Conservation (phyloP, 1,140 invertebrate genomes). For the Drosophila jambulina region DNA sequence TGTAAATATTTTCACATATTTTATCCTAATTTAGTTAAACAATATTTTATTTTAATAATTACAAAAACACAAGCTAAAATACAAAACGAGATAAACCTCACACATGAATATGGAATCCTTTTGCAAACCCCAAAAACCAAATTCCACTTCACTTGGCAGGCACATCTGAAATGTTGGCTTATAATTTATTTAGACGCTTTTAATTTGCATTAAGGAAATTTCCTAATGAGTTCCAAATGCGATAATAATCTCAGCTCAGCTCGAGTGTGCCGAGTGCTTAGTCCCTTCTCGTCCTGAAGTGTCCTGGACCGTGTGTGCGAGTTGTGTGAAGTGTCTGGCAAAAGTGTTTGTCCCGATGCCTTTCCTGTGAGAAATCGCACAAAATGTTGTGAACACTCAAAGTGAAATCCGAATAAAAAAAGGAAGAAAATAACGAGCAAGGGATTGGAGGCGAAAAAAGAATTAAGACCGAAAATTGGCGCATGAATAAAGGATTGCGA, state of each 20-base stretch:
- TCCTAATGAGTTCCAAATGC: constrained; percentile 68
- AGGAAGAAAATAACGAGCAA: neutral
- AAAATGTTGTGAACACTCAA: constrained; percentile 67
- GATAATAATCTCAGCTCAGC: constrained; percentile 65
- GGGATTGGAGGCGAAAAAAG: constrained; percentile 24
- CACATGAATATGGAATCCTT: too few relatives aligned
- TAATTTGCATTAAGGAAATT: constrained; percentile 78
- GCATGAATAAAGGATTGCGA: constrained; percentile 40
- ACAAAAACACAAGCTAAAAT: neutral
- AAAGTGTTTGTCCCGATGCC: constrained; percentile 83
- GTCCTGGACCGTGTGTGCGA: constrained; percentile 14
- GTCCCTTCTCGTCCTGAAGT: constrained; percentile 9
- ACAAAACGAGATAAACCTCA: neutral
- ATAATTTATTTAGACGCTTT: constrained; percentile 80
- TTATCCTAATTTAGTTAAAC: neutral
- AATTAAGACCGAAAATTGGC: constrained; percentile 48
- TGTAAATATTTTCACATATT: neutral
- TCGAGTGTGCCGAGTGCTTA: constrained; percentile 8
- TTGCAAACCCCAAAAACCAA: neutral
- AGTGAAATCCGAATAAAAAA: constrained; percentile 4
- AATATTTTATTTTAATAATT: neutral
- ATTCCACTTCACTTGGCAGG: constrained; percentile 17
- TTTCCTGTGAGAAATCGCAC: constrained; percentile 84
- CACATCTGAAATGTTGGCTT: constrained; percentile 42
- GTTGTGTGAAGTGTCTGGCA: constrained; percentile 39